Base-by-base conservation (phyloP, 1,140 invertebrate species). In the Diploscapter pachys region DNA sequence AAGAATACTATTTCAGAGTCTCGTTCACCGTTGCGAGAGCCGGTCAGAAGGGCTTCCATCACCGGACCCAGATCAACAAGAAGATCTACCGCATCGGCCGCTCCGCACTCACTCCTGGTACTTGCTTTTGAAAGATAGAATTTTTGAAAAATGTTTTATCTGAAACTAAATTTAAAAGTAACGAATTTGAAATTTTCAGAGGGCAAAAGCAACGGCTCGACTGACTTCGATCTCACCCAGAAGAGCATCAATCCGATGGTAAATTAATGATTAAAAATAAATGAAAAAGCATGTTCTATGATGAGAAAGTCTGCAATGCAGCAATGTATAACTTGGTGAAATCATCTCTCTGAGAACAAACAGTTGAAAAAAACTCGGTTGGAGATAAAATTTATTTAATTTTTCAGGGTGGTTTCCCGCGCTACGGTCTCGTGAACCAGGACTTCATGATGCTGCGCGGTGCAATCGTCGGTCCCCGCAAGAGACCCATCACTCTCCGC, bases 11-110 rank as follows among this genome's bases (percentile, higher is more conserved):
- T 31, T 31, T 31, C 31, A 31, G 97, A 87, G 96, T 99, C 13
- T 94, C 95, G 78, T 98, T 95, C 89, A 96, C 95, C 75, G 96
- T 99, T 69, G 96, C 97, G 69, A 92, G 97, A 89, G 97, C 97
- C 88, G 96, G 97, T 92, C 97, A 99, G 86, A 99, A 99, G 87
- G 97, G 97, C 85, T 99, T 97, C 88, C 96, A 99, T 87, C 97
- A 99, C 86, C 91, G 97, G 86, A 99, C 97, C 63, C 96, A 99
- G 88, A 96, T 98, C 89, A 99, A 99, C 90, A 99, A 99, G 89
- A 99, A 99, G 87, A 98, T 99, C 81, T 99, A 99, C 88, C 91
- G 96, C 80, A 94, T 99, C 87, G 97, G 96, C 72, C 90, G 92
- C 87, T 93, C 89, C 84, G 92, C 94, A 80, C 92, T 96, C 84